A percentile compares a stretch with the other conserved stretches of the same genome.
Evolutionary conservation across 2,888 invertebrate genomes (phyloP).

Genomic region (Epiblema foenella): DNA sequence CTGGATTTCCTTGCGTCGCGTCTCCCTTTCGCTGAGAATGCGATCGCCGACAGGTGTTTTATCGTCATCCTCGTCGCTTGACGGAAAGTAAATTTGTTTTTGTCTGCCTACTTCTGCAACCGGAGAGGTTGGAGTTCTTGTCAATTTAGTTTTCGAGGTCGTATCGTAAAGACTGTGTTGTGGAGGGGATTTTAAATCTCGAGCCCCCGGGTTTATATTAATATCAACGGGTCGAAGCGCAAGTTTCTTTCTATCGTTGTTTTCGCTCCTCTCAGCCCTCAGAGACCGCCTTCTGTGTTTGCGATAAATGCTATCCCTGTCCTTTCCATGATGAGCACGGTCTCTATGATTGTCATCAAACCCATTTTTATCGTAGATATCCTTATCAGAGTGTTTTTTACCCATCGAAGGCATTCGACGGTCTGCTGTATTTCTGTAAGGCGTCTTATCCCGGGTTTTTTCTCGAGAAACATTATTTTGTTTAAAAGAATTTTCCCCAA

Average conservation of each 20-base stretch:
- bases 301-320: constrained; percentile 80
- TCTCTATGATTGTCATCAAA: constrained; percentile 66
- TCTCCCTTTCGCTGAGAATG: constrained; percentile 89
- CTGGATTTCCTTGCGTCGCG: constrained; percentile 92
- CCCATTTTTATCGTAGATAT: constrained; percentile 70
- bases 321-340: constrained; percentile 71
- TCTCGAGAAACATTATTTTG: constrained; percentile 84
- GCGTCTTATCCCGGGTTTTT: constrained; percentile 87
- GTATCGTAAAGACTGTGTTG: constrained; percentile 71
- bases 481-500: constrained; percentile 87
- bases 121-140: constrained; percentile 74
- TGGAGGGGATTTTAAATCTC: constrained; percentile 83
- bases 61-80: constrained; percentile 81
- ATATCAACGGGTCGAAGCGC: constrained; percentile 84
- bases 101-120: constrained; percentile 70
- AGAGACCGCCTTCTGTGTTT: constrained; percentile 84
- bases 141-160: constrained; percentile 58
- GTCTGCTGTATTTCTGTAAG: constrained; percentile 83
- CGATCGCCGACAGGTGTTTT: constrained; percentile 84
- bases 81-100: constrained; percentile 79
- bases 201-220: constrained; percentile 72
- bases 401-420: constrained; percentile 66
- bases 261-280: constrained; percentile 87
- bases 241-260: constrained; percentile 79
- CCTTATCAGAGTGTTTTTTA: constrained; percentile 70